These are phyloP conservation scores for Dynastes hyllus DNA, from an alignment of 2,888 invertebrate species.

Conservation along the genomic window DNA sequence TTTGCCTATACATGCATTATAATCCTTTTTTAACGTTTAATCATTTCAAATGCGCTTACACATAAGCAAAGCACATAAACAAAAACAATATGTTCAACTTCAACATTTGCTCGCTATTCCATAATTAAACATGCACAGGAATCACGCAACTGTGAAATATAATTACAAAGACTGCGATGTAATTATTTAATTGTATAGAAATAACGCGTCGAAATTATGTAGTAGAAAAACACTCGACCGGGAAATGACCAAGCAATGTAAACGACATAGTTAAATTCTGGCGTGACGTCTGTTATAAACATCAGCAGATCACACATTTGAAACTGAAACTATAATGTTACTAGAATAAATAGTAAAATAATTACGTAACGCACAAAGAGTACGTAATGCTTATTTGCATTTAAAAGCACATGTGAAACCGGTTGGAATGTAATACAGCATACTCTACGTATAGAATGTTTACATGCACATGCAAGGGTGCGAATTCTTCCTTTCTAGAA, in stretches of 20 bases:
- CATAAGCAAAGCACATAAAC: no score
- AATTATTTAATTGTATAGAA: no score
- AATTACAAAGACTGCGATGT: no score
- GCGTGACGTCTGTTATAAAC: slow-evolving; percentile 10
- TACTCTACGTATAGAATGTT: neutral
- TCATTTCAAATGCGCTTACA: no score
- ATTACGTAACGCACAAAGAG: slow-evolving; percentile 15
- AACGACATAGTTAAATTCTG: slow-evolving; percentile 9
- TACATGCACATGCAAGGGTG: neutral
- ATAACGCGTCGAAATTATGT: no score
- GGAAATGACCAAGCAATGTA: neutral
- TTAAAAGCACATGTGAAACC: slow-evolving; percentile 12
- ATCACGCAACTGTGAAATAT: no score
- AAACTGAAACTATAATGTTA: neutral
- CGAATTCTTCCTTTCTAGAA: no score
- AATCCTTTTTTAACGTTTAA: no score
- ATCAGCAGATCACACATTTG: slow-evolving; percentile 12
- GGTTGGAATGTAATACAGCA: slow-evolving; percentile 2
- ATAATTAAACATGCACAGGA: no score
- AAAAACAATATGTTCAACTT: no score
- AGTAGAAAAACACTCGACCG: neutral
- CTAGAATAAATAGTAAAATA: slow-evolving; percentile 10
- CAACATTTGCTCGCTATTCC: no score
- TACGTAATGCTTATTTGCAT: slow-evolving; percentile 5
- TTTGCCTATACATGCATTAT: no score